Base-by-base conservation (phyloP, 2,797 vertebrate genomes). In the Gambusia yucatana region DNA sequence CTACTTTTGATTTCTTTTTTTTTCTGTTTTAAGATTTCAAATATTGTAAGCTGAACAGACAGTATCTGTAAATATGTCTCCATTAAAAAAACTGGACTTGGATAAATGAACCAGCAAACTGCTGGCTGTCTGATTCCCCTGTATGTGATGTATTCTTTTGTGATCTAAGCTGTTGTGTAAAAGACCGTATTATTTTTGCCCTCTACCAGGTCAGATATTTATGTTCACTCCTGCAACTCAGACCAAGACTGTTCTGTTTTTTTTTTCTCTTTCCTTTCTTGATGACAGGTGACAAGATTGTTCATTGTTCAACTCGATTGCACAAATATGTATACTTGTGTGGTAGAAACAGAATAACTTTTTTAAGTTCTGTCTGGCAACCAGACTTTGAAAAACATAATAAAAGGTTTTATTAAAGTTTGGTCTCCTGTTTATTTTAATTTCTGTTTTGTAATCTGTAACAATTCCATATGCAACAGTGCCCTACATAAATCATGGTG, bases 311-410 rank as follows among this genome's bases (percentile, higher is more conserved):
- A 90, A 93, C 83, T 84, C 81, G 89, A 89, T 94, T 95, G 91
- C 93, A 94, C 92, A 94, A 88, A 92, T 91, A 88, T 93, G 91
- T 93, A 93, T 89, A 86, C 85, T 88, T 91, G 90, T 93, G 92
- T 92, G 87, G 86, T 95, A 93, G 94, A 88, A 92, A 89, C 72
- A 88, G 89, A 91, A 94, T 89, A 87, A 93, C 88, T 89, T 96
- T 96, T 96, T 90, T 95, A 95, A 93, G 87, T 93, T 95, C 91
- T 96, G 96, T 96, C 95, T 96, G 96, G 95, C 90, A 96, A 95
- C 95, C 95, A 96, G 96, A 96, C 96, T 94, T 95, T 93, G 90
- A 91, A 78, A 92, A 94, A 88, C 83, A 86, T 88, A 96, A 96
- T 96, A 96, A 96, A 96, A 94, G 75, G 67, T 93, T 94, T 95